phyloP scores from a whole-genome alignment of 2,113 vertebrate species.

The Lepisosteus oculatus region DNA sequence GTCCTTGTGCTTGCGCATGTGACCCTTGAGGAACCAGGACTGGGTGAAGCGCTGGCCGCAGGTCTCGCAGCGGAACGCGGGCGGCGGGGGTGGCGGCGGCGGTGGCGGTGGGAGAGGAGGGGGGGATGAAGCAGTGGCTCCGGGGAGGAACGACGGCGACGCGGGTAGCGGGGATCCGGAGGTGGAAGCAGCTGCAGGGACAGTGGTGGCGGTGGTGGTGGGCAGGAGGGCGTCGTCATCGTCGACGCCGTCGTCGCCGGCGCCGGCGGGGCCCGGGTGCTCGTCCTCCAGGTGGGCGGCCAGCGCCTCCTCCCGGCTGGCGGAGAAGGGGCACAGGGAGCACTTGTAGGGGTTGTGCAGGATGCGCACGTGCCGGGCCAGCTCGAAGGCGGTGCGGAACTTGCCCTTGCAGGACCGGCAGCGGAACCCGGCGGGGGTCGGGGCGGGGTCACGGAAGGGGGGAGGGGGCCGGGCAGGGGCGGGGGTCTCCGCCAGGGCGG shows the following conservation, averaged over 20 bases:
- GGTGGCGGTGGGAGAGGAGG: constrained; percentile 34
- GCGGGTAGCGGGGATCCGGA: constrained; percentile 43
- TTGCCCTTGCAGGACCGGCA: constrained; percentile 90
- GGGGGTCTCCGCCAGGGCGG: constrained; percentile 27
- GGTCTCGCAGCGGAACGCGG: constrained; percentile 82
- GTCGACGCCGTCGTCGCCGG: no score
- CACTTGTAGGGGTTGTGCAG: constrained; percentile 90
- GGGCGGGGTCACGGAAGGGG: neutral
- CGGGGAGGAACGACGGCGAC: constrained; percentile 21
- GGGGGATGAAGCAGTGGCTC: constrained; percentile 22
- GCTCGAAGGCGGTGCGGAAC: constrained; percentile 83
- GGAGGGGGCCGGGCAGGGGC: constrained; percentile 50
- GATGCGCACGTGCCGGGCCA: constrained; percentile 83
- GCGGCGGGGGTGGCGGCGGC: constrained; percentile 49
- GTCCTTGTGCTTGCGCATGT: constrained; percentile 93
- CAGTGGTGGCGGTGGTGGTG: constrained; percentile 39
- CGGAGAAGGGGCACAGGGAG: constrained; percentile 82
- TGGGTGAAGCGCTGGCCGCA: constrained; percentile 90
- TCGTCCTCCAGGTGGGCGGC: constrained; percentile 73
- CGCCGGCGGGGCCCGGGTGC: constrained; percentile 48
- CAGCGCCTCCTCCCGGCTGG: constrained; percentile 80
- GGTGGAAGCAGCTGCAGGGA: constrained; percentile 33
- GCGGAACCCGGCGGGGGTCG: constrained; percentile 63
- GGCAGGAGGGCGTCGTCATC: neutral
- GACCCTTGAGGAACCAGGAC: constrained; percentile 91